These are phyloP conservation scores for Tanypteryx hageni DNA, from an alignment of 2,888 invertebrate genomes.

Conservation along the genomic window DNA sequence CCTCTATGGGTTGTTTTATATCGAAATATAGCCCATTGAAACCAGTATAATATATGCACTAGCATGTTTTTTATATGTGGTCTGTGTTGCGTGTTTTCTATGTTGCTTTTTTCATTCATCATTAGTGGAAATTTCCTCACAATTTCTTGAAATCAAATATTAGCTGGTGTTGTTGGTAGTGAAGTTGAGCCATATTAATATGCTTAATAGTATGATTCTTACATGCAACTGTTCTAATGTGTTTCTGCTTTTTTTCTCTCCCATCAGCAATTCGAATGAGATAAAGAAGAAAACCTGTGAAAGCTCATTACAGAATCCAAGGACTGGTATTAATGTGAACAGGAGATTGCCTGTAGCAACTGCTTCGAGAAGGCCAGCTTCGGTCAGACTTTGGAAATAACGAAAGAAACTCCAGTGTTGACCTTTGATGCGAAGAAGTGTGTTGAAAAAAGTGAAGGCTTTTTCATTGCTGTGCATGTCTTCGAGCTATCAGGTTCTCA, in stretches of 20 bases:
- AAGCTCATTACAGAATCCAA: slow-evolving; percentile 39
- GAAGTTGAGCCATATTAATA: too few species aligned
- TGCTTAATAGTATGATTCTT: background rate
- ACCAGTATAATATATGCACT: too few species aligned
- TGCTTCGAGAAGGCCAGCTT: slow-evolving; percentile 7
- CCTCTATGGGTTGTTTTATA: too few species aligned
- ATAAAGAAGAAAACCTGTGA: slow-evolving; percentile 54
- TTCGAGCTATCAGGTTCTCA: background rate
- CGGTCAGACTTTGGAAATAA: slow-evolving; percentile 52
- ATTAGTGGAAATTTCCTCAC: too few species aligned
- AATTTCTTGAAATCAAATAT: too few species aligned
- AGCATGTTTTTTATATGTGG: too few species aligned
- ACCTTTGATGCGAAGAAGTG: background rate
- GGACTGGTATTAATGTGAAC: slow-evolving; percentile 1
- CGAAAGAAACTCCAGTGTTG: background rate
- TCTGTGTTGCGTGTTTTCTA: too few species aligned
- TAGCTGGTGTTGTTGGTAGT: too few species aligned
- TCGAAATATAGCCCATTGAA: too few species aligned
- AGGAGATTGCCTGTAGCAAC: slow-evolving; percentile 45
- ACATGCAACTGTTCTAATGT: background rate
- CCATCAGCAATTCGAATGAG: slow-evolving; percentile 52
- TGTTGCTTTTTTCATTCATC: too few species aligned
- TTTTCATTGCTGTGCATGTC: slow-evolving; percentile 20
- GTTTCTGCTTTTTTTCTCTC: slow-evolving; percentile 8
- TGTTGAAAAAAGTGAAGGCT: background rate